Percentiles rank a stretch among this genome's conserved stretches.
These are phyloP conservation scores for Osmerus mordax DNA, from an alignment of 2,113 vertebrate genomes.

Conservation along the genomic window DNA sequence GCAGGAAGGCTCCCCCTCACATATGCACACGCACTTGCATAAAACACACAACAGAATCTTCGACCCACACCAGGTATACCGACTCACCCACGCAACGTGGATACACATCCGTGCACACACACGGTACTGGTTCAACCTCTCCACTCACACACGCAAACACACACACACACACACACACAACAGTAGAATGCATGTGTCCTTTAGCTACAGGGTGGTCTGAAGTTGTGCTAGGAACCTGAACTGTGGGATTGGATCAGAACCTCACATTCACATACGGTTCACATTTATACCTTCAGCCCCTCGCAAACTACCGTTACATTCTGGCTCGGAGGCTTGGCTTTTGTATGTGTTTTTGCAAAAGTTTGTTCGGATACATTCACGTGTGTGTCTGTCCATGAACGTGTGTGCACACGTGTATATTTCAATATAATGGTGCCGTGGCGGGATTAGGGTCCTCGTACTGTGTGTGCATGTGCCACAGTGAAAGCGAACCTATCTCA, in stretches of 20 bases:
- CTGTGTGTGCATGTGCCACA: neutral
- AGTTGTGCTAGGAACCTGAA: neutral
- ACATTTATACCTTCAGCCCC: neutral
- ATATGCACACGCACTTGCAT: too few relatives aligned
- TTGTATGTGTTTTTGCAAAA: neutral
- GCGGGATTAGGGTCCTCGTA: neutral
- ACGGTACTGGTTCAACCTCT: neutral
- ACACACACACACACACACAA: neutral
- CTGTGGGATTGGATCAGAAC: neutral
- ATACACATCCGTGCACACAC: too few relatives aligned
- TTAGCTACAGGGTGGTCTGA: constrained; percentile 2
- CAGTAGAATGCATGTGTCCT: neutral
- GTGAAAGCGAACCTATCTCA: neutral
- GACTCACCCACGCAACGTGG: too few relatives aligned
- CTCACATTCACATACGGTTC: neutral
- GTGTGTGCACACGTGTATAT: neutral
- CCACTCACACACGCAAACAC: neutral
- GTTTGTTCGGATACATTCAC: neutral
- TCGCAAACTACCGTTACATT: neutral
- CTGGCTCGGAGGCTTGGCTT: neutral
- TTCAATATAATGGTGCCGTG: neutral
- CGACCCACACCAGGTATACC: too few relatives aligned
- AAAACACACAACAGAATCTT: too few relatives aligned
- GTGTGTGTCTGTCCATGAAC: neutral
- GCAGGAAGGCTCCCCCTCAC: too few relatives aligned